Conservation (phyloP, 1,140 invertebrate species). For the Drosophila arawakana region DNA sequence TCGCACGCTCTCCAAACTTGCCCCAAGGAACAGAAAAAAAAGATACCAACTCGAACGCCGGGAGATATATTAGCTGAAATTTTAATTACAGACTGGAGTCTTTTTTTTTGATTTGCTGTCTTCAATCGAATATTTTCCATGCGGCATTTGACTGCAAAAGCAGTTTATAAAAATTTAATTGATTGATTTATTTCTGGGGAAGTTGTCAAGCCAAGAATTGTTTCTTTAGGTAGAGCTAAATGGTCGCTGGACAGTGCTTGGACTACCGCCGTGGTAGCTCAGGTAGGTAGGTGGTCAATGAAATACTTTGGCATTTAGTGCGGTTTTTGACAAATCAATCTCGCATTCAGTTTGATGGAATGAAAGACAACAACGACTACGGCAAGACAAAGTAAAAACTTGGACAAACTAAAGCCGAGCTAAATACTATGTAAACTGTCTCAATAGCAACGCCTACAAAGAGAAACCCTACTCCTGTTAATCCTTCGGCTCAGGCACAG, state of each 20-base stretch:
- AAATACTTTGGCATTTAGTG: conserved; percentile 59
- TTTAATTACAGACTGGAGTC: conserved; percentile 66
- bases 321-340: conserved; percentile 79
- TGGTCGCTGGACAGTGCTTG: background rate
- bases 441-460: conserved; percentile 74
- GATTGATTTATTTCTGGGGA: conserved; percentile 73
- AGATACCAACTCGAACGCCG: background rate
- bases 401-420: conserved; percentile 45
- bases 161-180: conserved; percentile 79
- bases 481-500: conserved; percentile 58
- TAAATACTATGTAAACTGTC: conserved; percentile 76
- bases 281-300: conserved; percentile 75
- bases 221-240: background rate
- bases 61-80: conserved; percentile 81
- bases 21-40: conserved; percentile 12
- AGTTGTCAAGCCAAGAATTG: conserved; percentile 49
- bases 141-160: conserved; percentile 40
- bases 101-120: conserved; percentile 11
- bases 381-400: background rate
- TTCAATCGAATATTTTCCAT: conserved; percentile 72
- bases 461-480: conserved; percentile 43
- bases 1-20: conserved; percentile 55
- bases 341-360: conserved; percentile 24
- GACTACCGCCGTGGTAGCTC: conserved; percentile 31
- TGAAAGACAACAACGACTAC: background rate